A percentile compares a stretch with the other conserved stretches of the same genome.
phyloP scores from a whole-genome alignment of 2,797 vertebrate genomes.

The Lemur catta region DNA sequence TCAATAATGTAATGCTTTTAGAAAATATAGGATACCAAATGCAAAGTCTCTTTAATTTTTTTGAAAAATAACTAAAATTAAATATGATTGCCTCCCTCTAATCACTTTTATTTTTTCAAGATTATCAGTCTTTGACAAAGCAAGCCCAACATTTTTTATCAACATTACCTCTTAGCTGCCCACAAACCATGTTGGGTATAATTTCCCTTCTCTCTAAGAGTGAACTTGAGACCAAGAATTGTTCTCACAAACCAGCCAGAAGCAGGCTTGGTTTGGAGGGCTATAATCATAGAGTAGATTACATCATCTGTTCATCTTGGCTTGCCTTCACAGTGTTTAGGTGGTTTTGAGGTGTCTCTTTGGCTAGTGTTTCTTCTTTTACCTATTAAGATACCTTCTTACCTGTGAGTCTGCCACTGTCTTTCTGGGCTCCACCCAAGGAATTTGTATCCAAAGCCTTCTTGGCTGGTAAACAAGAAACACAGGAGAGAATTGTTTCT shows the following conservation, averaged over 20 bases:
- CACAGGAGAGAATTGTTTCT: not conserved
- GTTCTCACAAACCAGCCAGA: not conserved
- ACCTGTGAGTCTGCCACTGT: not conserved
- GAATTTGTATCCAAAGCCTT: not conserved
- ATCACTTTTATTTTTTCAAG: not conserved
- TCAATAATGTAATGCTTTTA: not conserved
- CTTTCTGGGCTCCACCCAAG: not conserved
- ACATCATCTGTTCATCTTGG: not conserved
- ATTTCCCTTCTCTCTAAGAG: not conserved
- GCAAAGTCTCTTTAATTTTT: not conserved
- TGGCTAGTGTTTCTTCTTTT: conserved; percentile 40
- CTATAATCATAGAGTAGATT: not conserved
- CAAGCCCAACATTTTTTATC: not conserved
- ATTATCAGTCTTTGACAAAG: not conserved
- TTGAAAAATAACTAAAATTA: not conserved
- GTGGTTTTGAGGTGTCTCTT: not conserved
- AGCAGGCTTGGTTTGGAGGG: not conserved
- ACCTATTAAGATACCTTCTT: conserved; percentile 12
- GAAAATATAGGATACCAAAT: not conserved
- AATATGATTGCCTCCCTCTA: not conserved
- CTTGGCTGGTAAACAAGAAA: not conserved
- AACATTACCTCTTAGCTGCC: not conserved
- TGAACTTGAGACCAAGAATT: not conserved
- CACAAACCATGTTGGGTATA: not conserved
- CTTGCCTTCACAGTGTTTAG: not conserved